These are phyloP conservation scores for Lepidurus apus DNA, from an alignment of 1,140 invertebrate species.

Conservation along the genomic window DNA sequence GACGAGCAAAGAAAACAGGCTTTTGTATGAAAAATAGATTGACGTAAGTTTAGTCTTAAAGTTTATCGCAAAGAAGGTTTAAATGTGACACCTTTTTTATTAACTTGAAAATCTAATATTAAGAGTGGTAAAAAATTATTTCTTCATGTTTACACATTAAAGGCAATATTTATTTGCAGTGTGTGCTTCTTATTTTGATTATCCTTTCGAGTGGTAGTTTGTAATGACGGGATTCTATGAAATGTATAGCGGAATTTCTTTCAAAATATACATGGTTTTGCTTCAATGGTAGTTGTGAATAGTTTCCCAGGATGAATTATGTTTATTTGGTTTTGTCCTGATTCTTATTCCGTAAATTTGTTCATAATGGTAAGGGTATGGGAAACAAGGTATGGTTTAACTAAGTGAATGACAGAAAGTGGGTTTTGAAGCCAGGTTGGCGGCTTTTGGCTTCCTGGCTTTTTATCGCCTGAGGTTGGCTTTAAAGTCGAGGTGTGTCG, in stretches of 20 bases:
- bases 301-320: not conserved
- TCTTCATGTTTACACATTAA: not conserved
- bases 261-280: not conserved
- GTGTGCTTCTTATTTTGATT: not conserved
- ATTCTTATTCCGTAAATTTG: not conserved
- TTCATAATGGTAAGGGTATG: not conserved
- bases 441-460: not conserved
- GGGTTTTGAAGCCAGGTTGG: not conserved
- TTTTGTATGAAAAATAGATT: not conserved
- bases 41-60: not conserved
- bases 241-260: not conserved
- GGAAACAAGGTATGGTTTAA: not conserved
- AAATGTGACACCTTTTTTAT: not conserved
- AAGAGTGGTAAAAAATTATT: not conserved
- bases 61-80: not conserved
- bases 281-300: not conserved
- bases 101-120: not conserved
- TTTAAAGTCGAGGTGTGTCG: not conserved
- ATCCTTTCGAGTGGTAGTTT: not conserved
- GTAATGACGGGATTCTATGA: not conserved
- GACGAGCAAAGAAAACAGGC: not conserved
- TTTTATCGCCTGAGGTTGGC: not conserved
- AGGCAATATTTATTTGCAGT: not conserved
- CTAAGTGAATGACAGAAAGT: not conserved
- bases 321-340: not conserved